A percentile compares a stretch with the other conserved stretches of the same genome.
Conservation (phyloP, 2,797 vertebrate genomes). For the Vipera latastei region DNA sequence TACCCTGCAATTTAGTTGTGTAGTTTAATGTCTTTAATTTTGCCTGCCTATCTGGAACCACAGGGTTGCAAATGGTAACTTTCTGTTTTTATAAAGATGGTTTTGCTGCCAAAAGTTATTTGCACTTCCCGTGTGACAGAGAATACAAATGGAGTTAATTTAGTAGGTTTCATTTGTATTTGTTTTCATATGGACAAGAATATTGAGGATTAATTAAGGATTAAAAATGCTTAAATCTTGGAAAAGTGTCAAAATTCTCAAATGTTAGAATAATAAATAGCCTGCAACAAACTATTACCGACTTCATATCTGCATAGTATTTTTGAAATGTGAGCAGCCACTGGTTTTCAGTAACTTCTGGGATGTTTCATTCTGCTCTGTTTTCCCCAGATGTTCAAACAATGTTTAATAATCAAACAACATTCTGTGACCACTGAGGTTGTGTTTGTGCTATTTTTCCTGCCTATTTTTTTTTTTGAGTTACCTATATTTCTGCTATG, state of each 20-base stretch:
- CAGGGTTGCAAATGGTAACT: neutral
- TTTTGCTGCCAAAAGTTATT: neutral
- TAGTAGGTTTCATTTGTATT: neutral
- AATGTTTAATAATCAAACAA: neutral
- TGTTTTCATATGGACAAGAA: neutral
- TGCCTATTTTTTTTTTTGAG: neutral
- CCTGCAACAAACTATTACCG: neutral
- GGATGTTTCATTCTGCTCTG: neutral
- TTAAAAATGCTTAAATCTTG: neutral
- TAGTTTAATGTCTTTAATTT: neutral
- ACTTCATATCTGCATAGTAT: neutral
- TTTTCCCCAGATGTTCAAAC: neutral
- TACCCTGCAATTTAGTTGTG: neutral
- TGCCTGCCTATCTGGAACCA: neutral
- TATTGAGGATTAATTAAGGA: neutral
- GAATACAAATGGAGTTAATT: neutral
- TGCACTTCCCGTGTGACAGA: neutral
- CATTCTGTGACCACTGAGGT: neutral
- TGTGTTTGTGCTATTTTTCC: neutral
- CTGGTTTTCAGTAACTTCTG: neutral
- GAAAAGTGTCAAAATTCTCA: neutral
- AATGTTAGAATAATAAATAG: neutral
- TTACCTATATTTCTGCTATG: neutral
- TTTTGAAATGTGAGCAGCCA: neutral
- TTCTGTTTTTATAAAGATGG: neutral